Base-by-base conservation (phyloP, 2,797 vertebrate species). In the Smutsia gigantea region DNA sequence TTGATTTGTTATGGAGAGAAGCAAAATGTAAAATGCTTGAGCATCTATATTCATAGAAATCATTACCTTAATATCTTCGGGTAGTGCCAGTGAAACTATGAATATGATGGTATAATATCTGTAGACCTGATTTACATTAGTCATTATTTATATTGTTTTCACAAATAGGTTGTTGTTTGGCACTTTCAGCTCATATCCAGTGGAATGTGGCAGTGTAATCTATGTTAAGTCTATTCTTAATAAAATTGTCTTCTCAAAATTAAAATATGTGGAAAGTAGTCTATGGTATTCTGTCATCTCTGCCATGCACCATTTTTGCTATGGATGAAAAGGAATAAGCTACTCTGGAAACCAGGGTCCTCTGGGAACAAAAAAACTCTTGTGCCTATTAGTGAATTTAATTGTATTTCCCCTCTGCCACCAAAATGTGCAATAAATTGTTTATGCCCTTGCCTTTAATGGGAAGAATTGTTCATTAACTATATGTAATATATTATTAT, bases 381-480 rank as follows among this genome's bases (percentile, higher is more conserved):
- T 64, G 82, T 95, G 96, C 93, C 94, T 97, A 91, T 98, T 97
- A 96, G 97, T 98, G 97, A 93, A 82, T 93, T 96, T 96, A 97
- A 97, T 95, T 95, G 61, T 94, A 79, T 96, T 98, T 98, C 94
- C 91, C 96, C 92, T 93, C 93, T 92, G 84, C 84, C 95, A 97
- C 89, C 92, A 96, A 96, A 94, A 92, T 90, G 87, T 95, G 92
- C 93, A 93, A 53, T 94, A 93, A 95, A 92, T 94, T 97, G 95
- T 97, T 97, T 96, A 97, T 97, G 17, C 53, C n/a, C 68, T 87
- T 92, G 88, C 78, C 75, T 95, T 83, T 95, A 97, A 89, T 94
- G 86, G 90, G 75, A 78, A 93, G 72, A 81, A 72, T 85, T 94
- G 42, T 93, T 97, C 87, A 92, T 96, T 97, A 95, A 96, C 83